phyloP scores from a whole-genome alignment of 1,140 invertebrate species.

The Drosophila sechellia region DNA sequence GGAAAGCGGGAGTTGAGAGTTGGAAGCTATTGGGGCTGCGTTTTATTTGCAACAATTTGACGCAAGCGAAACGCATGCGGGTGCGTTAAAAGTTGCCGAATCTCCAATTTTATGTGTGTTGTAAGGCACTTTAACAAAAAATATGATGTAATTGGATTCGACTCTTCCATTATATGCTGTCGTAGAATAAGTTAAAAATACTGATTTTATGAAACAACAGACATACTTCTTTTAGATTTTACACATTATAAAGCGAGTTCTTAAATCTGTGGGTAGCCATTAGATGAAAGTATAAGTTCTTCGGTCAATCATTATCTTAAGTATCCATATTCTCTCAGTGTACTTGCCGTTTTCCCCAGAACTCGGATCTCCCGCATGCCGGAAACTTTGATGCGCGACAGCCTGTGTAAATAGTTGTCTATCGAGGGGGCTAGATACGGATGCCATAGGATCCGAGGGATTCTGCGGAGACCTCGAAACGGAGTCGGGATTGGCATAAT shows the following conservation, averaged over 20 bases:
- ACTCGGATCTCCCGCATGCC: constrained; percentile 39
- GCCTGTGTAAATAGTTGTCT: constrained; percentile 73
- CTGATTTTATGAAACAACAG: too few relatives aligned
- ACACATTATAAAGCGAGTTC: too few relatives aligned
- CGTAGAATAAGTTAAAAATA: too few relatives aligned
- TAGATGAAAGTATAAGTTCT: too few relatives aligned
- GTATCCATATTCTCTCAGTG: constrained; percentile 8
- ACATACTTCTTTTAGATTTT: too few relatives aligned
- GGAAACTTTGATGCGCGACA: constrained; percentile 75
- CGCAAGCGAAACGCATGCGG: constrained; percentile 74
- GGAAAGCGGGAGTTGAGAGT: neutral
- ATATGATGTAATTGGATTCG: neutral
- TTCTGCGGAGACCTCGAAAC: neutral
- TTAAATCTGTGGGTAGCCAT: too few relatives aligned
- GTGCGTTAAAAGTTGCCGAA: constrained; percentile 77
- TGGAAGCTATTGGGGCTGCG: constrained; percentile 4
- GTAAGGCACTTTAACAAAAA: constrained; percentile 10
- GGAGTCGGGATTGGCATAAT: constrained; percentile 37
- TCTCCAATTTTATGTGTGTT: constrained; percentile 45
- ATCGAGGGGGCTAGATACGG: constrained; percentile 31
- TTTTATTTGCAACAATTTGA: constrained; percentile 81
- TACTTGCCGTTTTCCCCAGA: constrained; percentile 4
- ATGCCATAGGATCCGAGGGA: constrained; percentile 1
- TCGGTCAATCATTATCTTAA: too few relatives aligned
- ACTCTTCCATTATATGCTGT: too few relatives aligned